A percentile compares a stretch with the other conserved stretches of the same genome.
phyloP scores from a whole-genome alignment of 2,888 invertebrate species.

The Ochropacha duplaris region DNA sequence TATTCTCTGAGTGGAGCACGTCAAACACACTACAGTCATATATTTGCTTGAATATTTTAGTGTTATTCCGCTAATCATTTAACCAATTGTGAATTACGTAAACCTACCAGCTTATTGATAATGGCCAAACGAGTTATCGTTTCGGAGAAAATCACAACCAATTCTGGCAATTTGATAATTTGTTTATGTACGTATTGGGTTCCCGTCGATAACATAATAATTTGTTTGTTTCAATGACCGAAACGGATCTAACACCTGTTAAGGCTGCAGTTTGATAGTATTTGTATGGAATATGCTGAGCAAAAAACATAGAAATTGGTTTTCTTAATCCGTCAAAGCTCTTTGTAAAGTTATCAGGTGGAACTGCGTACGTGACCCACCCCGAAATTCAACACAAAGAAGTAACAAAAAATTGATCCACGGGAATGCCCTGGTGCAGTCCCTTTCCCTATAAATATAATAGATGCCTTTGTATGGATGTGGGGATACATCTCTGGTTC shows the following conservation, averaged over 20 bases:
- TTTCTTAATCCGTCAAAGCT: constrained; percentile 19
- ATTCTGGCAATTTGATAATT: constrained; percentile 24
- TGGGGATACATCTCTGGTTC: constrained; percentile 3
- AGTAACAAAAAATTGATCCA: constrained; percentile 43
- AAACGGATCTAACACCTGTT: not conserved
- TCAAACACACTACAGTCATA: constrained; percentile 16
- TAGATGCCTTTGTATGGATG: constrained; percentile 17
- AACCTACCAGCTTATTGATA: constrained; percentile 14
- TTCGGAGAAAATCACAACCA: constrained; percentile 29
- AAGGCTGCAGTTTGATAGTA: not conserved
- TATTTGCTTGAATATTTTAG: constrained; percentile 36
- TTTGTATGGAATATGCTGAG: not conserved
- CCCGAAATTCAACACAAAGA: constrained; percentile 44
- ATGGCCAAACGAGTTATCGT: constrained; percentile 14
- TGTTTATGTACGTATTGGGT: not conserved
- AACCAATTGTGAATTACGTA: constrained; percentile 31
- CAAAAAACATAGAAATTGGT: constrained; percentile 12
- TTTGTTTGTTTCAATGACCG: not conserved
- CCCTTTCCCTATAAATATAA: constrained; percentile 20
- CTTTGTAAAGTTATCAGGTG: constrained; percentile 45
- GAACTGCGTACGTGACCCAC: constrained; percentile 39
- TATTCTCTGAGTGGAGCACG: constrained; percentile 7
- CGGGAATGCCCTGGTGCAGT: constrained; percentile 54
- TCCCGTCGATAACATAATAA: not conserved
- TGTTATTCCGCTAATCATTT: constrained; percentile 23